Evolutionary conservation across 2,797 vertebrate genomes (phyloP), one percentile per base, ranked within the genome.

Genomic region (Xenopus petersii): DNA sequence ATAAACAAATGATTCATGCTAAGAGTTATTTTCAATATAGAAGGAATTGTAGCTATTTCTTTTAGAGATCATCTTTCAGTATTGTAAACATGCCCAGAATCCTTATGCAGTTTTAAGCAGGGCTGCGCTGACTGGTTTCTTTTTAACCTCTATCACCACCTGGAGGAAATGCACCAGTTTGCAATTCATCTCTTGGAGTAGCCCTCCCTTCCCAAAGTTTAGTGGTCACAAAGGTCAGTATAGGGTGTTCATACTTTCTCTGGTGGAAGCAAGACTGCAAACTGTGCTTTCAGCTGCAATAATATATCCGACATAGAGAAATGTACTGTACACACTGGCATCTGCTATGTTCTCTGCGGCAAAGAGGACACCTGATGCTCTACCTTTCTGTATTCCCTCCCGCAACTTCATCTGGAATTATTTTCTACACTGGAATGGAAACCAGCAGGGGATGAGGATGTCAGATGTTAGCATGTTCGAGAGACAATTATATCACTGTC

Each of bases 201-300:
- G 21, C 46, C 60, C 70, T 54, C 66, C 60, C 24, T 26, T 64
- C 46, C 65, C 65, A 63, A 15, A 17, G 68, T 64, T 59, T 56
- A 62, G n/a, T 48, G 55, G 59, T 69, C 42, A 7, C 26, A 56
- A 58, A 47, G 11, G n/a, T 62, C 71, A 49, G 54, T 26, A 10
- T 15, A 0, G 21, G 48, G 30, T 0, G 2, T 48, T 5, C 7
- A 15, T 46, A 46, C 4, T 15, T 3, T 55, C 60, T 55, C 73
- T 70, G 67, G 73, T 73, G 83, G 81, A 0, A 64, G 76, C 84
- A 83, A 81, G 84, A 82, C 82, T 82, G 76, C 1, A n/a, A 21
- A 60, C 84, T 70, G 75, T 81, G 81, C 86, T 83, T 86, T 88
- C 90, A 91, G 90, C 91, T 91, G 91, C 90, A 89, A 88, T 91